Conservation (phyloP, 2,888 invertebrate species). For the Idaea biselata region DNA sequence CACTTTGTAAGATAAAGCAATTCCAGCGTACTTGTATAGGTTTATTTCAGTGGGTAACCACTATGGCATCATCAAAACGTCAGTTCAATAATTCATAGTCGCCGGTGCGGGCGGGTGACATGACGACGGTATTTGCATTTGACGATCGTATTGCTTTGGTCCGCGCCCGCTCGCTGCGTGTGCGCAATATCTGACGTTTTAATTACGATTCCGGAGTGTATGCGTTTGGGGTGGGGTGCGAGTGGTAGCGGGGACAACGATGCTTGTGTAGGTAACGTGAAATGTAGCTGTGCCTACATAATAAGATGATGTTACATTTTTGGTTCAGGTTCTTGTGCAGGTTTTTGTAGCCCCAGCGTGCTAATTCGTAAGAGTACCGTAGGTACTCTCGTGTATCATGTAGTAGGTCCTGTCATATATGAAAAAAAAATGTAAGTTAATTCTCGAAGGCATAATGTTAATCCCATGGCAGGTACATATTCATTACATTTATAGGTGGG, state of each 20-base stretch:
- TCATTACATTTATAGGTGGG: no score
- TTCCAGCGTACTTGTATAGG: no score
- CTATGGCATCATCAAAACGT: constrained; percentile 4
- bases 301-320: no score
- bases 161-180: constrained; percentile 46
- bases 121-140: constrained; percentile 11
- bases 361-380: no score
- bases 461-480: no score
- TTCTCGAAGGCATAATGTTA: no score
- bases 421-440: no score
- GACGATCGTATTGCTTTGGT: constrained; percentile 12
- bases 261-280: background rate
- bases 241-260: constrained; percentile 22
- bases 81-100: constrained; percentile 36
- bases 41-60: background rate
- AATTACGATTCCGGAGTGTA: constrained; percentile 66
- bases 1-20: no score
- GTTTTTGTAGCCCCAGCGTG: no score
- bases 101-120: constrained; percentile 18
- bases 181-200: constrained; percentile 71
- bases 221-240: constrained; percentile 34
- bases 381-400: no score
- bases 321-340: no score
- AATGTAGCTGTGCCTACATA: constrained; percentile 16
- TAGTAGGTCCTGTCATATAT: no score